Conservation (phyloP, 2,113 vertebrate species). For the Notechis scutatus region DNA sequence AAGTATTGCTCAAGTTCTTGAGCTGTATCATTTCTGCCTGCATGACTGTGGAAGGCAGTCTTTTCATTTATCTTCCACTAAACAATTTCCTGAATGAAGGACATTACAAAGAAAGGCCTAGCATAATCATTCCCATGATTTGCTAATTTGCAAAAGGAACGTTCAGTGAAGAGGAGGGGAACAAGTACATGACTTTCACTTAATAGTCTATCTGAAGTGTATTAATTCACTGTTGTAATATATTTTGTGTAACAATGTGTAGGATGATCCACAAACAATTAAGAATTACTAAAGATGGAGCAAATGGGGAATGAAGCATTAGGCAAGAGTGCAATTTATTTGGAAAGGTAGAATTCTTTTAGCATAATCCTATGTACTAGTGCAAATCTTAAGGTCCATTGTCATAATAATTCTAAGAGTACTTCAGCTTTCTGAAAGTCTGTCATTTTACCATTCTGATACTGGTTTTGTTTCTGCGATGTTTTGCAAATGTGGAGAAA, state of each 20-base stretch:
- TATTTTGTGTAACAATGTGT: not conserved
- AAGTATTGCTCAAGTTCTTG: not conserved
- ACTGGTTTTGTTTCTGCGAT: not conserved
- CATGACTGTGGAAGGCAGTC: not conserved
- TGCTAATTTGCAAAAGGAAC: not conserved
- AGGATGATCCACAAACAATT: not conserved
- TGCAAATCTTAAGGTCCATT: not conserved
- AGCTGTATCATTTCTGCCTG: not conserved
- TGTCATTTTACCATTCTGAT: not conserved
- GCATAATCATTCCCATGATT: not conserved
- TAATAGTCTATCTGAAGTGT: not conserved
- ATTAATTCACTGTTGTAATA: not conserved
- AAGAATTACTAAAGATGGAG: not conserved
- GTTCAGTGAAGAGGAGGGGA: not conserved
- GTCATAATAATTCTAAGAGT: not conserved
- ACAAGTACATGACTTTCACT: not conserved
- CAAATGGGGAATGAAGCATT: not conserved
- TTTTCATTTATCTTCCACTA: not conserved
- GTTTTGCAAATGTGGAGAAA: not conserved
- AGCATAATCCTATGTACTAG: not conserved
- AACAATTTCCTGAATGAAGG: not conserved
- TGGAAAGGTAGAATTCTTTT: not conserved
- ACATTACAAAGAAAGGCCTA: not conserved
- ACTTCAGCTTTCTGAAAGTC: not conserved
- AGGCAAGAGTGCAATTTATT: not conserved